These are phyloP conservation scores for Cyprinodon brontotheroides DNA, from an alignment of 2,113 vertebrate species.

Conservation along the genomic window DNA sequence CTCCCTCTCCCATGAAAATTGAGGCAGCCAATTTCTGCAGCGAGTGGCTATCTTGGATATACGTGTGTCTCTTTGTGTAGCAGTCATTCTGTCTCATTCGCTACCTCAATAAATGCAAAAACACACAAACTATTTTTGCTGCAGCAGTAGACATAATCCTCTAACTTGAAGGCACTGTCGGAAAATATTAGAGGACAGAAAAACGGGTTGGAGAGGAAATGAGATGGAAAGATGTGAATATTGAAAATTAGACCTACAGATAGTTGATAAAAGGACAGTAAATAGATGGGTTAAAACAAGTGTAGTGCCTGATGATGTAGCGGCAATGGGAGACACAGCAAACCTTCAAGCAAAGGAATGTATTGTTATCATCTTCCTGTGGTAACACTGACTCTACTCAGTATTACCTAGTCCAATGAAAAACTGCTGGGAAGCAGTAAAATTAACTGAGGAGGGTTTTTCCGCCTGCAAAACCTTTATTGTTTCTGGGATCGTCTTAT, in stretches of 20 bases:
- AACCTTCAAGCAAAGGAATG: too few relatives aligned
- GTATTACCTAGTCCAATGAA: too few relatives aligned
- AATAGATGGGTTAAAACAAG: not conserved
- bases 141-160: slow-evolving; percentile 46
- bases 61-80: slow-evolving; percentile 13
- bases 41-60: slow-evolving; percentile 22
- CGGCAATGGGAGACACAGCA: too few relatives aligned
- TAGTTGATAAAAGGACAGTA: not conserved
- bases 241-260: slow-evolving; percentile 10
- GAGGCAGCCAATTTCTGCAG: slow-evolving; percentile 59
- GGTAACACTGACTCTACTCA: too few relatives aligned
- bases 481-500: too few relatives aligned
- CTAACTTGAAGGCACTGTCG: slow-evolving; percentile 24
- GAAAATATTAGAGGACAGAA: not conserved
- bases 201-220: not conserved
- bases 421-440: too few relatives aligned
- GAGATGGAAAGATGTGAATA: slow-evolving; percentile 4
- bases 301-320: not conserved
- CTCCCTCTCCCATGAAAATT: slow-evolving; percentile 44
- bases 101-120: slow-evolving; percentile 20
- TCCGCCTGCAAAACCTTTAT: too few relatives aligned
- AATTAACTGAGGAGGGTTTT: too few relatives aligned
- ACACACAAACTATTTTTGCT: slow-evolving; percentile 28
- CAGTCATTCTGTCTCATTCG: slow-evolving; percentile 20
- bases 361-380: too few relatives aligned